Evolutionary conservation across 2,113 vertebrate species (phyloP).

Genomic region (Campylorhamphus procurvoides): DNA sequence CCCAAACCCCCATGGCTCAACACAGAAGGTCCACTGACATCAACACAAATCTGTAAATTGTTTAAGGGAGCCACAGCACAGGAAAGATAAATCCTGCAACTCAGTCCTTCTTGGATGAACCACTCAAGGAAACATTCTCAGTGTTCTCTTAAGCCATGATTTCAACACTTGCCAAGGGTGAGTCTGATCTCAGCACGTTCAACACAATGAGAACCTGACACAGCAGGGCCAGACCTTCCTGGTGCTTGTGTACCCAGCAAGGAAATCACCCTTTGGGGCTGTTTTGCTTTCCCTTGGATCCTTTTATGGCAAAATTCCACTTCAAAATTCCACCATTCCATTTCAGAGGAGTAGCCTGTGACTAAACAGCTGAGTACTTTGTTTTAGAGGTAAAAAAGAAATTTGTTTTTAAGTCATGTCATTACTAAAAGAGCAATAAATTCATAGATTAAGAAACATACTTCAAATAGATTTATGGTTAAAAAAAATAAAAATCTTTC

Average conservation of each 20-base stretch:
- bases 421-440: conserved; percentile 62
- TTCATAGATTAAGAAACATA: conserved; percentile 54
- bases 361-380: conserved; percentile 48
- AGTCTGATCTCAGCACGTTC: not conserved
- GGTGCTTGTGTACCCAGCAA: not conserved
- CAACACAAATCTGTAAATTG: not conserved
- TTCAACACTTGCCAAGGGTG: not conserved
- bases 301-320: conserved; percentile 32
- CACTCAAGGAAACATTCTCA: not conserved
- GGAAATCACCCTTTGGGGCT: not conserved
- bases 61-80: not conserved
- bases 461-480: not conserved
- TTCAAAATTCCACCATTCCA: not conserved
- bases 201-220: not conserved
- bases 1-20: not conserved
- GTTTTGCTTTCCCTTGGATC: not conserved
- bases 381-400: conserved; percentile 55
- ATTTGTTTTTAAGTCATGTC: conserved; percentile 41
- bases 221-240: not conserved
- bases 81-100: not conserved
- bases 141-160: not conserved
- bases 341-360: conserved; percentile 47
- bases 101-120: not conserved
- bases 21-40: not conserved
- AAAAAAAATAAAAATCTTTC: not conserved